Base-by-base conservation (phyloP, 2,113 vertebrate genomes). In the Lonchura striata region DNA sequence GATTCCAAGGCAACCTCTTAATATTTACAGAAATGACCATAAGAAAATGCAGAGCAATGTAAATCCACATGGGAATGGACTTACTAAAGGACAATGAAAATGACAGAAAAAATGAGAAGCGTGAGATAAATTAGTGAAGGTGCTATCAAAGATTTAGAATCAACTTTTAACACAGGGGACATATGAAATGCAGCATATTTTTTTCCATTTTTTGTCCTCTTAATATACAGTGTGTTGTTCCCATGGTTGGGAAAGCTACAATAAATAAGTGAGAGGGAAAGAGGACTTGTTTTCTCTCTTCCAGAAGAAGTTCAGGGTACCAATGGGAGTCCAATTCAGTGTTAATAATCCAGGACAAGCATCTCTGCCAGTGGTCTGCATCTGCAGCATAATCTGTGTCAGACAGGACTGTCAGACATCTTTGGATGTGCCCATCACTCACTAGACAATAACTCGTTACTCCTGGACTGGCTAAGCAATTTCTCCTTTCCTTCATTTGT, bases 301-400 rank as follows among this genome's bases (percentile, higher is more conserved):
- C 3, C n/a, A 82, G 39, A 49, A 64, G 27, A 68, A 10, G 20
- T 44, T 21, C 9, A 37, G 63, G 22, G 12, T 60, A 56, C 19
- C n/a, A 54, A 2, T 2, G 6, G 6, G 8, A 60, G 20, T 35
- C 8, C 33, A 80, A 0, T 15, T 14, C 12, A 41, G 4, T 15
- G 19, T 16, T n/a, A 33, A 30, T 54, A 86, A 83, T 3, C 6
- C 39, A 64, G 21, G 24, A 52, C 15, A 85, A 54, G 22, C 6
- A 31, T 13, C 35, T 63, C 42, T 50, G 71, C 13, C 14, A 57
- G 16, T 23, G 47, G 44, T 11, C 22, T 63, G 47, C 42, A 75
- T 39, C 37, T 49, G 20, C n/a, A 52, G n/a, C 39, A 42, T 27
- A 18, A 20, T 64, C 49, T 75, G 41, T 25, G 27, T 69, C 27